phyloP scores from a whole-genome alignment of 2,797 vertebrate species.

The Tragopan temminckii region DNA sequence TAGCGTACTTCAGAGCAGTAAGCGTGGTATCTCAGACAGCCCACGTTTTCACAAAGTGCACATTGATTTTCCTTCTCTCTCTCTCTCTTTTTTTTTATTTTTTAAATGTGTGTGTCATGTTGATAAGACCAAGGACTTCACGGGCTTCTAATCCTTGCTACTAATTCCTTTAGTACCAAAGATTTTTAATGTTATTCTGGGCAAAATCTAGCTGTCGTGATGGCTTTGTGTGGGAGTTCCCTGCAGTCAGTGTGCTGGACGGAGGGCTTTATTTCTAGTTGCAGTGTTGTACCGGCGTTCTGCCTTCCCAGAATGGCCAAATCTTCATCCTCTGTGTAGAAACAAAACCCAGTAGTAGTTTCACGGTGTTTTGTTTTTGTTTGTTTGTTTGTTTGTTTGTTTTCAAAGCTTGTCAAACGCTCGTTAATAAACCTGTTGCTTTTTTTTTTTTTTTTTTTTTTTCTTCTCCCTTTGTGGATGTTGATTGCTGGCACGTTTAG shows the following conservation, averaged over 20 bases:
- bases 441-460: too few species aligned
- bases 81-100: fast-evolving
- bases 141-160: not conserved
- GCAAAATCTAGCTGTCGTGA: not conserved
- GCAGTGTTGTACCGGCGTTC: not conserved
- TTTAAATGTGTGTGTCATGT: not conserved
- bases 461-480: too few species aligned
- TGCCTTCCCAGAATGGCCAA: not conserved
- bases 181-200: not conserved
- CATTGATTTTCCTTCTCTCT: constrained; percentile 8
- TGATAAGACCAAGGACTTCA: not conserved
- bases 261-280: not conserved
- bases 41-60: not conserved
- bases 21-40: not conserved
- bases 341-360: not conserved
- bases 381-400: too few species aligned
- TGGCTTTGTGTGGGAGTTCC: not conserved
- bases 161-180: not conserved
- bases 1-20: not conserved
- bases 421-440: not conserved
- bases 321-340: not conserved
- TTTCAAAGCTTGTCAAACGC: not conserved
- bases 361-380: not conserved
- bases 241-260: fast-evolving
- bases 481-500: not conserved